These are phyloP conservation scores for Neolamprologus tretocephalus DNA, from an alignment of 2,113 vertebrate genomes.

Conservation along the genomic window DNA sequence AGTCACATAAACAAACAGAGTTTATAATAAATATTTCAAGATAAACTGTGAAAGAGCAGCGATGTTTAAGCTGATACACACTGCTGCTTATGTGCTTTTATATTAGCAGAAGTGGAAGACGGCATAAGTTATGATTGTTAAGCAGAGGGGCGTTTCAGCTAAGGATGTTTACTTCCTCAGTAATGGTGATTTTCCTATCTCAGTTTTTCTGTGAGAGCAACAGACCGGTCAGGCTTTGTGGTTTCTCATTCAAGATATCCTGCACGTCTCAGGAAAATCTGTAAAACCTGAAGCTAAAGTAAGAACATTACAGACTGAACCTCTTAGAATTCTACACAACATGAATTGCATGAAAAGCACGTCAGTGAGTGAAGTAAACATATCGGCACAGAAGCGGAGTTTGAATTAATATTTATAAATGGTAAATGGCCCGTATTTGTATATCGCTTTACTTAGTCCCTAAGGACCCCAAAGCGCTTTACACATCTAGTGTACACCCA, in stretches of 20 bases:
- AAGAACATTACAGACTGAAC: neutral
- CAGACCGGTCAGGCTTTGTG: neutral
- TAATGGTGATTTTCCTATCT: neutral
- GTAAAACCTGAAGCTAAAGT: neutral
- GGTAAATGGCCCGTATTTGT: neutral
- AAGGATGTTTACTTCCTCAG: neutral
- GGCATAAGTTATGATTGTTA: neutral
- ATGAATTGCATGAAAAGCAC: accelerated
- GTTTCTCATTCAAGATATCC: neutral
- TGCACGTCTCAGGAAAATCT: accelerated
- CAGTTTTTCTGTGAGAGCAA: neutral
- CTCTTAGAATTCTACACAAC: neutral
- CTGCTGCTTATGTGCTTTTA: neutral
- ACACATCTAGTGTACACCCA: neutral
- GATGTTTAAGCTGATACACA: neutral
- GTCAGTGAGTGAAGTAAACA: neutral
- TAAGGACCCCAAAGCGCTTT: neutral
- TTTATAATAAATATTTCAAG: neutral
- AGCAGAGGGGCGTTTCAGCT: neutral
- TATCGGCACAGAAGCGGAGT: accelerated
- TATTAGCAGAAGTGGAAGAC: neutral
- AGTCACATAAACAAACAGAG: neutral
- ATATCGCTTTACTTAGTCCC: accelerated
- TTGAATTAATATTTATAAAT: neutral
- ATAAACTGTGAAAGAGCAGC: accelerated